Conservation (phyloP, 2,888 invertebrate species). For the Drosophila leonis region DNA sequence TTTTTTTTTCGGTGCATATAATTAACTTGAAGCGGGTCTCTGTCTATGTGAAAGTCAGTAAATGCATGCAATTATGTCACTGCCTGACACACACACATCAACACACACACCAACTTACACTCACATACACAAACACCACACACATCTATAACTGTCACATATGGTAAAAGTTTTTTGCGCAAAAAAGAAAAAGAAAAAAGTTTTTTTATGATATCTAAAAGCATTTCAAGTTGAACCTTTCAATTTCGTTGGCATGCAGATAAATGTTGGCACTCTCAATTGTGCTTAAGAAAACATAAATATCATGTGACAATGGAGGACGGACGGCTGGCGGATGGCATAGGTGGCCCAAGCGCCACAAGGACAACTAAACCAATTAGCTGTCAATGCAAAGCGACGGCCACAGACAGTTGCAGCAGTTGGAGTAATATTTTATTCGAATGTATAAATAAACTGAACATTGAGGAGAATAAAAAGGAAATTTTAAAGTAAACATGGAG, state of each 20-base stretch:
- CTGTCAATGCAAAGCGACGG: slow-evolving; percentile 1
- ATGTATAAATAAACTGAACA: neutral
- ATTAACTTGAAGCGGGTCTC: slow-evolving; percentile 75
- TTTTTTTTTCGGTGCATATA: slow-evolving; percentile 62
- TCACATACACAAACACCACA: neutral
- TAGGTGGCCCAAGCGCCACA: neutral
- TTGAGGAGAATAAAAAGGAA: neutral
- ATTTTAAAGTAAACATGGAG: neutral
- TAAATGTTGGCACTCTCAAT: slow-evolving; percentile 26
- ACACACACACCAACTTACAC: neutral
- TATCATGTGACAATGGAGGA: slow-evolving; percentile 16
- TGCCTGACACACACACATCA: slow-evolving; percentile 14
- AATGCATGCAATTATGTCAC: slow-evolving; percentile 63
- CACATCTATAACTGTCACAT: slow-evolving; percentile 21
- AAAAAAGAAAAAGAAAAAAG: neutral
- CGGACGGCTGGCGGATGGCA: neutral
- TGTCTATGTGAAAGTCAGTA: slow-evolving; percentile 46
- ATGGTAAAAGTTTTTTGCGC: slow-evolving; percentile 18
- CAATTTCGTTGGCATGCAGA: slow-evolving; percentile 33
- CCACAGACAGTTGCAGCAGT: neutral
- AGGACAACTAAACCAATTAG: slow-evolving; percentile 11
- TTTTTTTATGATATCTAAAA: slow-evolving; percentile 34
- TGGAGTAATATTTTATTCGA: slow-evolving; percentile 4
- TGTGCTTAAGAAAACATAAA: slow-evolving; percentile 30
- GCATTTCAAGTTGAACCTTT: slow-evolving; percentile 38